A percentile compares a stretch with the other conserved stretches of the same genome.
Conservation (phyloP, 2,888 invertebrate genomes). For the Coronaproctus castanopsis region DNA sequence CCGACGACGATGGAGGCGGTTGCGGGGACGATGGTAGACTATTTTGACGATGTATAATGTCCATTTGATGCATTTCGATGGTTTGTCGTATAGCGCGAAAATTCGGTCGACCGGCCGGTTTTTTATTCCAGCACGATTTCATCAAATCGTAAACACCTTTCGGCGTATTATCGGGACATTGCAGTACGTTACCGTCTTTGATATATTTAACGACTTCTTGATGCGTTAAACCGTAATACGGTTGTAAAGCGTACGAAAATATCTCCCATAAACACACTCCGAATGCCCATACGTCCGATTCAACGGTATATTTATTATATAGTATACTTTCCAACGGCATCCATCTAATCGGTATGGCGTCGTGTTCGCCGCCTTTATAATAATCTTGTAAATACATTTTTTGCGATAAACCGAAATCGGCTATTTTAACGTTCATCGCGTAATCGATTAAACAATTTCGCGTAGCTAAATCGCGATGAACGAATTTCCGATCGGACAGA, state of each 20-base stretch:
- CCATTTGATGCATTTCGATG: constrained; percentile 41
- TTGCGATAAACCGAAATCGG: constrained; percentile 89
- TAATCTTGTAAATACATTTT: constrained; percentile 89
- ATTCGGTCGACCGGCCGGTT: constrained; percentile 64
- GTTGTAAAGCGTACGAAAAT: constrained; percentile 86
- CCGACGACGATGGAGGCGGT: no score
- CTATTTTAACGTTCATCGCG: constrained; percentile 86
- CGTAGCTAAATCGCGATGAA: constrained; percentile 86
- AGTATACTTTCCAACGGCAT: constrained; percentile 93
- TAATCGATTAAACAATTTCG: constrained; percentile 88
- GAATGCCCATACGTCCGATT: constrained; percentile 95
- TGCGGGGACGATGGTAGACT: no score
- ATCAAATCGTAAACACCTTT: constrained; percentile 71
- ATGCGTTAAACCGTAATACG: constrained; percentile 92
- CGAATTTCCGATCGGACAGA: constrained; percentile 79
- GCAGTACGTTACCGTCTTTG: constrained; percentile 77
- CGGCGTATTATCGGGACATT: constrained; percentile 78
- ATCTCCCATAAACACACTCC: constrained; percentile 94
- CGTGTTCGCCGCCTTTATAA: constrained; percentile 85
- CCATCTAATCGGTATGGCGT: constrained; percentile 93
- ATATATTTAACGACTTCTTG: constrained; percentile 89
- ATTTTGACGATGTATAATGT: constrained; percentile 19
- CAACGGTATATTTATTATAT: constrained; percentile 86
- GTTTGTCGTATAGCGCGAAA: constrained; percentile 65
- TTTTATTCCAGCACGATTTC: constrained; percentile 81